These are phyloP conservation scores for Urosaurus nigricauda DNA, from an alignment of 2,797 vertebrate species.

Conservation along the genomic window DNA sequence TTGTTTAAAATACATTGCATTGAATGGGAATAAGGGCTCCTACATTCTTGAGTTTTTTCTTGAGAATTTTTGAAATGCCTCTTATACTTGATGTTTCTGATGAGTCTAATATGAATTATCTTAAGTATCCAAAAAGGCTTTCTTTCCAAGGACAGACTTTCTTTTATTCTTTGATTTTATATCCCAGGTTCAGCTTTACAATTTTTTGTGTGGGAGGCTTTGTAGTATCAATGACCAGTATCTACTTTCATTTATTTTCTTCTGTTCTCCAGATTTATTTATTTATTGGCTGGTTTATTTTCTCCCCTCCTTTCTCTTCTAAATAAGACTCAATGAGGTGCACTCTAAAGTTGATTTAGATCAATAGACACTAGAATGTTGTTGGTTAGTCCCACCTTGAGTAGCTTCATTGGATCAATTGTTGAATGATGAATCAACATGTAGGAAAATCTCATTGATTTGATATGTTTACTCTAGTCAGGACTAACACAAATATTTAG, in stretches of 20 bases:
- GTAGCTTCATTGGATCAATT: no score
- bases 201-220: not conserved
- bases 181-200: not conserved
- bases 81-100: not conserved
- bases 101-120: not conserved
- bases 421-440: no score
- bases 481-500: no score
- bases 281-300: not conserved
- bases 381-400: no score
- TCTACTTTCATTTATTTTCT: not conserved
- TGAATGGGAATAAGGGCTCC: not conserved
- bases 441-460: no score
- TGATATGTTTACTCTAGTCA: no score
- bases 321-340: not conserved
- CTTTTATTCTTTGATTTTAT: not conserved
- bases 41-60: not conserved
- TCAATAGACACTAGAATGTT: not conserved
- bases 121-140: not conserved
- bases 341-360: not conserved
- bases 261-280: not conserved
- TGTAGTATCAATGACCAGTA: not conserved
- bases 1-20: constrained; percentile 21
- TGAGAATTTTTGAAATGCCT: not conserved
- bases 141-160: not conserved
- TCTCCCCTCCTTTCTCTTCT: not conserved